Evolutionary conservation across 2,888 invertebrate genomes (phyloP), one percentile per base, ranked within the genome.

Genomic region (Isoperla grammatica): DNA sequence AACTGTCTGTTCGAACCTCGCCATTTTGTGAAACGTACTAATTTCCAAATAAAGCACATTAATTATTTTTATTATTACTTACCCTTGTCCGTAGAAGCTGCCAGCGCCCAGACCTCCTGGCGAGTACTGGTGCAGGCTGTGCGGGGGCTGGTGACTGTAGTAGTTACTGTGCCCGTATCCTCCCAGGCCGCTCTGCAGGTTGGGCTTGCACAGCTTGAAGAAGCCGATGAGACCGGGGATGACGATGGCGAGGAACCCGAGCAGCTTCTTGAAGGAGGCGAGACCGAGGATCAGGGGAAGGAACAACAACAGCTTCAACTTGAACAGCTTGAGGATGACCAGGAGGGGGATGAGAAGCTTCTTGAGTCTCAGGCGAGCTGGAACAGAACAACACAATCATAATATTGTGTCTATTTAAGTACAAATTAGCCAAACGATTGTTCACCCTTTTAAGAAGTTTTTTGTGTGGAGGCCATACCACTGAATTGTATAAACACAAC

Each of bases 171-270:
- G 70, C 1, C 73, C 73, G 61, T 73, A 75, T 5, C 22, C 19
- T 53, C 70, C 73, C 65, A 74, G 76, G 0, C 80, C 80, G 1
- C 83, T 83, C 2, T 80, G 79, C 11, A 82, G 70, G 67, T 83
- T 79, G 0, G 89, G 89, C 67, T 87, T 88, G 78, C 89, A 91
- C 67, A 91, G 79, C 71, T 90, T 90, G 74, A 90, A 89, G 77
- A 89, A 91, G 29, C 88, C 91, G 68, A 91, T 90, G 0, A 90
- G 75, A 64, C 90, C 88, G 57, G 91, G 91, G 63, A 91, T 77
- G 40, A 90, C 81, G 29, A 91, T 82, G 11, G 90, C 90, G 70
- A 89, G 78, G 73, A 91, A 85, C 45, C 88, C 88, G 0, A 91
- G 79, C 73, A 91, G 81, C 70, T 91, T 91, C 76, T 91, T 90